Base-by-base conservation (phyloP, 2,113 vertebrate species). In the Grammomys surdaster region DNA sequence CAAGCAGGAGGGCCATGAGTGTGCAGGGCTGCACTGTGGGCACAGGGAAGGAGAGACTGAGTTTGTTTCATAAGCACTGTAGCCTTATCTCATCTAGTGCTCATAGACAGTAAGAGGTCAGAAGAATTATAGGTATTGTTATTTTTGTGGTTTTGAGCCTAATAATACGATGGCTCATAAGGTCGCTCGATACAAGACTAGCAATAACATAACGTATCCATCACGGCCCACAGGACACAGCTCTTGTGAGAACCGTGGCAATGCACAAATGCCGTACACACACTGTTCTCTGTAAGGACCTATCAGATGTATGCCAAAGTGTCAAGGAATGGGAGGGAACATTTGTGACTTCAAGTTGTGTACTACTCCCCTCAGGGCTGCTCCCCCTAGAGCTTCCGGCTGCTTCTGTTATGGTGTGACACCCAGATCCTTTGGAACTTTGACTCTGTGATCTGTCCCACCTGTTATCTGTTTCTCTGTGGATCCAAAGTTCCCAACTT, bases 141-240 rank as follows among this genome's bases (percentile, higher is more conserved):
- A 88, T 67, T 94, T 91, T 93, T 63, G 4, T 92, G 54, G 72
- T 69, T 94, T 95, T 72, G 89, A 70, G 48, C 31, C 60, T 11
- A 73, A 36, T 85, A 82, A 40, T 75, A 43, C 28, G 24, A 63
- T n/a, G 26, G 17, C 48, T 87, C 24, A 9, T 58, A 87, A 51
- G 81, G 40, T 40, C 40, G 40, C 40, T 7, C 24, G n/a, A 87
- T 92, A 24, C 17, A 69, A 82, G 33, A 58, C 16, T 72, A 48
- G 31, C 54, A 54, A 26, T 72, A 82, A 28, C 26, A 60, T 17
- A 46, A n/a, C 20, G 48, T 24, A 14, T 20, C 17, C 51, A 4
- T 54, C 54, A n/a, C 40, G 14, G 43, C 78, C 43, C 67, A 46
- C 60, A n/a, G 4, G 19, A 43, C 48, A 65, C 65, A 80, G 48